phyloP scores from a whole-genome alignment of 2,888 invertebrate species.

The Leucoma salicis region DNA sequence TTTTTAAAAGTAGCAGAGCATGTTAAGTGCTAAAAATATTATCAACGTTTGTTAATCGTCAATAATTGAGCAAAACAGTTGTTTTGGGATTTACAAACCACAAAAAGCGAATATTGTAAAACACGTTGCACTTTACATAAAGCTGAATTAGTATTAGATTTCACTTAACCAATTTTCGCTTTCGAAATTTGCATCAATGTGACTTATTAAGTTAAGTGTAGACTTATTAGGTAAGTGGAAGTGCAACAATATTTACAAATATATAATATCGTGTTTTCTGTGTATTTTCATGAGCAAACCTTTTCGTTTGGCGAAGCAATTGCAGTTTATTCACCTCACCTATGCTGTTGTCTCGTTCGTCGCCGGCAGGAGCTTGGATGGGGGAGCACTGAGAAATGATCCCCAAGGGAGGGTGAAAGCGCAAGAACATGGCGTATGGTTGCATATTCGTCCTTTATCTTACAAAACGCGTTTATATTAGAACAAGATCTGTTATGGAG shows the following conservation, averaged over 20 bases:
- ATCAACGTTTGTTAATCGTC: too few relatives aligned
- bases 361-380: slow-evolving; percentile 43
- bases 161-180: slow-evolving; percentile 17
- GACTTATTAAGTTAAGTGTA: not conserved
- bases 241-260: slow-evolving; percentile 9
- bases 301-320: slow-evolving; percentile 45
- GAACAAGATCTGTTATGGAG: not conserved
- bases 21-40: too few relatives aligned
- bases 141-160: not conserved
- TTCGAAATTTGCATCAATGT: not conserved
- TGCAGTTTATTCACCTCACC: slow-evolving; percentile 58
- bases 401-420: slow-evolving; percentile 48
- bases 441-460: slow-evolving; percentile 13
- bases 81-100: too few relatives aligned
- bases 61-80: too few relatives aligned
- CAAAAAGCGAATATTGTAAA: not conserved
- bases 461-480: slow-evolving; percentile 3
- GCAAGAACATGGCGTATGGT: slow-evolving; percentile 8
- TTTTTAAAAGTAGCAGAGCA: too few relatives aligned
- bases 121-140: not conserved
- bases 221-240: too few relatives aligned
- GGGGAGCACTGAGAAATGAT: slow-evolving; percentile 57
- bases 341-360: slow-evolving; percentile 45
- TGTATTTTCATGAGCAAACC: slow-evolving; percentile 17
- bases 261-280: not conserved